These are phyloP conservation scores for Cyaniris semiargus DNA, from an alignment of 2,888 invertebrate genomes.

Conservation along the genomic window DNA sequence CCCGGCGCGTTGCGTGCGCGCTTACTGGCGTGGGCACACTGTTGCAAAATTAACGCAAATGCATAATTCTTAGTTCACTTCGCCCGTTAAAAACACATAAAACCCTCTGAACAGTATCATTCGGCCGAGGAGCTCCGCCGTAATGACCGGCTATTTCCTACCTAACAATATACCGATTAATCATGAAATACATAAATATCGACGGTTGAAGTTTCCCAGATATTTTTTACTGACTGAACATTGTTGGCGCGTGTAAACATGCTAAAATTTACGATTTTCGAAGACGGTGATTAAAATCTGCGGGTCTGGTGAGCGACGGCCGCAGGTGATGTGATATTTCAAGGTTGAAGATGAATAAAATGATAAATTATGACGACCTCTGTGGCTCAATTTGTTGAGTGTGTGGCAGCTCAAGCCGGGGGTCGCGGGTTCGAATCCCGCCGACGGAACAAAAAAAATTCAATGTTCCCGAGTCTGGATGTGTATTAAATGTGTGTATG, in stretches of 20 bases:
- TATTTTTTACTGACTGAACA: slow-evolving; percentile 58
- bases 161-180: slow-evolving; percentile 70
- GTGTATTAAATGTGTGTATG: no score
- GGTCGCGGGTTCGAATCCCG: no score
- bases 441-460: no score
- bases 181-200: slow-evolving; percentile 67
- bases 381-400: no score
- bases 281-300: slow-evolving; percentile 45
- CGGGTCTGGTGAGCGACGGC: slow-evolving; percentile 43
- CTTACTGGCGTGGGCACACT: slow-evolving; percentile 60
- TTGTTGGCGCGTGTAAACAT: slow-evolving; percentile 57
- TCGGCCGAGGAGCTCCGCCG: slow-evolving; percentile 41
- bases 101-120: slow-evolving; percentile 51
- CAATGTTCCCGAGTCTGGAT: no score
- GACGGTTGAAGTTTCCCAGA: slow-evolving; percentile 66
- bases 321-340: slow-evolving; percentile 31
- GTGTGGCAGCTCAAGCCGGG: no score
- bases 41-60: slow-evolving; percentile 55
- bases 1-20: slow-evolving; percentile 52
- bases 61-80: slow-evolving; percentile 65
- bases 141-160: slow-evolving; percentile 38
- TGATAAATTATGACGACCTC: no score
- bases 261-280: slow-evolving; percentile 55
- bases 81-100: slow-evolving; percentile 64
- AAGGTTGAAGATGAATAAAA: slow-evolving; percentile 10